Conservation (phyloP, 1,140 invertebrate genomes). For the Saccostrea glomerata region DNA sequence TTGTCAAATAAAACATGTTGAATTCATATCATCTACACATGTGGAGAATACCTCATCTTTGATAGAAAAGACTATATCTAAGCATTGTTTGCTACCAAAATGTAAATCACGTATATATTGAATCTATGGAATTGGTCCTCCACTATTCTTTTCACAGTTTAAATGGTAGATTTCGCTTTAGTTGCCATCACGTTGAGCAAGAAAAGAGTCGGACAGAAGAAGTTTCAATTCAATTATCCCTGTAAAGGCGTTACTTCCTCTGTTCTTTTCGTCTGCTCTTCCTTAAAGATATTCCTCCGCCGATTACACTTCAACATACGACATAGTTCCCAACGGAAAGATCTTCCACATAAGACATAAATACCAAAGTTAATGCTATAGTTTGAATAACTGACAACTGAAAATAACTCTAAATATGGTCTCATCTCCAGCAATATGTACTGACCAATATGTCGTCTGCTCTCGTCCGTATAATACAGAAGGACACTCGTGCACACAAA, state of each 20-base stretch:
- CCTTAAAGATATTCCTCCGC: slow-evolving; percentile 38
- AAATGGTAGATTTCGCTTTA: too few relatives aligned
- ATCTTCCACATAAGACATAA: slow-evolving; percentile 72
- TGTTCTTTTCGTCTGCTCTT: slow-evolving; percentile 37
- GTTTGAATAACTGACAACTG: slow-evolving; percentile 67
- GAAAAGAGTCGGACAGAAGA: too few relatives aligned
- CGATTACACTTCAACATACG: slow-evolving; percentile 63
- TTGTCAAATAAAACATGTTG: too few relatives aligned
- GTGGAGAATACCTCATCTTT: too few relatives aligned
- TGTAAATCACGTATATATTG: too few relatives aligned
- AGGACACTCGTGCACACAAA: slow-evolving; percentile 66
- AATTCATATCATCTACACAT: too few relatives aligned
- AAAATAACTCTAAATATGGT: slow-evolving; percentile 62
- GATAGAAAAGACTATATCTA: too few relatives aligned
- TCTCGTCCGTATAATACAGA: not conserved
- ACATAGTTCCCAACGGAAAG: slow-evolving; percentile 69
- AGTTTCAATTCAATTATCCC: not conserved
- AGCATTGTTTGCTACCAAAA: too few relatives aligned
- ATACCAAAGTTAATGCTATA: slow-evolving; percentile 75
- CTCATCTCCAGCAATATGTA: slow-evolving; percentile 47
- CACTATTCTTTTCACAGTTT: too few relatives aligned
- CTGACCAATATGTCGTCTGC: not conserved
- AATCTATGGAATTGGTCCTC: too few relatives aligned
- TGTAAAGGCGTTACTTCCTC: slow-evolving; percentile 47
- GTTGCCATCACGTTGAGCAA: too few relatives aligned